Evolutionary conservation across 2,888 invertebrate species (phyloP), one percentile per base, ranked within the genome.

Genomic region (Pediacus dermestoides): DNA sequence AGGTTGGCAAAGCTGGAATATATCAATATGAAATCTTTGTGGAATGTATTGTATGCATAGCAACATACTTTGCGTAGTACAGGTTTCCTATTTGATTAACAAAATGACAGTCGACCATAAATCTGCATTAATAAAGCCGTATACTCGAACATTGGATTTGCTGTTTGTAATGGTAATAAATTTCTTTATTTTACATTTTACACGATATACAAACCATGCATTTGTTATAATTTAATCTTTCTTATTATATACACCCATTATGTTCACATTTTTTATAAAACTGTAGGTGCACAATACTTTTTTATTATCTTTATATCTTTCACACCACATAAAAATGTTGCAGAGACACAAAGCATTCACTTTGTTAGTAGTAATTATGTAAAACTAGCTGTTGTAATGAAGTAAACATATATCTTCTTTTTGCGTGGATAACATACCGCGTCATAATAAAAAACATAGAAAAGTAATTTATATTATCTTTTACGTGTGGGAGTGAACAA

Each of bases 101-200:
- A 60, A 64, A 63, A 63, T 63, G 64, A 64, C 64, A 63, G 60
- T 48, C 37, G 45, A 44, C 53, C 59, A 64, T 66, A 66, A 67
- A 67, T 66, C 63, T 55, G 57, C 60, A 65, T 65, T 66, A 67
- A 67, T 67, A 66, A 66, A 67, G 67, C 62, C 66, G 64, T 66
- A 64, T 54, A 57, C 58, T 60, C 55, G 55, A 60, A 61, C 60
- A 57, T 59, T 60, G 61, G 57, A 58, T 61, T 57, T 55, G 58
- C 58, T 52, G 50, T 42, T 53, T 45, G 46, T 42, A 28, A 37
- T 23, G 38, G 49, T 46, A 43, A 54, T 59, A 59, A 58, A 60
- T 58, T 55, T 57, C 53, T 47, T 53, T 52, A 52, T 55, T 53
- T 56, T 50, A 48, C 55, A 44, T 53, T 57, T 57, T 53, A 46